Percentiles rank a stretch among this genome's conserved stretches.
Evolutionary conservation across 2,113 vertebrate genomes (phyloP).

Genomic region (Arenaria interpres): DNA sequence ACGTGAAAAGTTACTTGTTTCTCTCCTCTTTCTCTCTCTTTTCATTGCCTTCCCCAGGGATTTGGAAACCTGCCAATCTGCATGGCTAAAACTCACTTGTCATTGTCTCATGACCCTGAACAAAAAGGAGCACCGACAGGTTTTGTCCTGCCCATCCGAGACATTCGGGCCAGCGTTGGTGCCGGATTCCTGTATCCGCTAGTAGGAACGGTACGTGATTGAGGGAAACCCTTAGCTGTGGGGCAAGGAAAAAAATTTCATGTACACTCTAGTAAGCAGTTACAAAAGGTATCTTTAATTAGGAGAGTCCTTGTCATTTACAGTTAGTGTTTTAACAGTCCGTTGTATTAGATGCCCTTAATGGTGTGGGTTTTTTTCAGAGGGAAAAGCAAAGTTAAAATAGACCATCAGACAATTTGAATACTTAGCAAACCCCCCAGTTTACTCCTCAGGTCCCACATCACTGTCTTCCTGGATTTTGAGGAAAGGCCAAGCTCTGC

Average conservation of each 20-base stretch:
- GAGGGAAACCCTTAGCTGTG: neutral
- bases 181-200: constrained; percentile 95
- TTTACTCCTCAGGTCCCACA: neutral
- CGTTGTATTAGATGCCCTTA: neutral
- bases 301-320: neutral
- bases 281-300: neutral
- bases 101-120: constrained; percentile 93
- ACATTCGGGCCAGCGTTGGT: constrained; percentile 92
- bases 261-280: neutral
- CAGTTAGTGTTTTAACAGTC: neutral
- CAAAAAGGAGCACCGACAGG: constrained; percentile 92
- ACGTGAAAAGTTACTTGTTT: neutral
- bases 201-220: constrained; percentile 87
- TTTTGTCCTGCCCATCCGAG: constrained; percentile 91
- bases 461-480: neutral
- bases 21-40: neutral
- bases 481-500: neutral
- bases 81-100: constrained; percentile 98
- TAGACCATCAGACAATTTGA: neutral
- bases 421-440: neutral
- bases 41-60: constrained; percentile 75
- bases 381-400: neutral
- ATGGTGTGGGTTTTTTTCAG: neutral
- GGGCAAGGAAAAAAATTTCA: neutral
- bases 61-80: constrained; percentile 93